phyloP scores from a whole-genome alignment of 2,888 invertebrate species.

The Metacarcinus magister region DNA sequence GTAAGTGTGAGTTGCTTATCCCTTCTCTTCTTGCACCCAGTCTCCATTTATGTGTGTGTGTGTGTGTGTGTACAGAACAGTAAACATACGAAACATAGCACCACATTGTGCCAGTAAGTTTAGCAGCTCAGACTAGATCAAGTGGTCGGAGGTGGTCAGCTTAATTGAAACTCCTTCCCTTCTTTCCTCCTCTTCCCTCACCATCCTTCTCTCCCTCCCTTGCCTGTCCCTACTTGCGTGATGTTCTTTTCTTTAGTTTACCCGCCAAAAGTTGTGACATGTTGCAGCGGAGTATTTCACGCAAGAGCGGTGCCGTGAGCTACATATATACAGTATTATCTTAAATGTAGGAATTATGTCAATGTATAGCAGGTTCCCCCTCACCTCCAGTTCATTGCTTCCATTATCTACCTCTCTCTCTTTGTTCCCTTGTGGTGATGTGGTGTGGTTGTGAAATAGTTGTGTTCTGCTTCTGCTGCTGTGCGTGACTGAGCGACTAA shows the following conservation, averaged over 20 bases:
- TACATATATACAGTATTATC: neutral
- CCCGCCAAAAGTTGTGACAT: neutral
- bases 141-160: neutral
- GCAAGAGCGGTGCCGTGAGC: neutral
- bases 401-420: neutral
- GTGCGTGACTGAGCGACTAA: neutral
- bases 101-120: neutral
- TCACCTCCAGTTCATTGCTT: neutral
- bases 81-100: neutral
- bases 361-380: too few species aligned
- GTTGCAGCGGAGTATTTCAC: neutral
- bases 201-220: neutral
- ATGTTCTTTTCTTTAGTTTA: neutral
- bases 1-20: too few species aligned
- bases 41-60: too few species aligned
- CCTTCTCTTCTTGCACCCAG: too few species aligned
- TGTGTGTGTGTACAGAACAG: neutral
- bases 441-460: neutral
- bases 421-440: neutral
- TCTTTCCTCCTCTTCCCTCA: neutral
- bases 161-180: neutral
- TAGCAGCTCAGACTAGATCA: neutral
- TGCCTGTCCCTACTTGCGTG: too few species aligned
- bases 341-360: too few species aligned
- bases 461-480: neutral